These are phyloP conservation scores for Ariopsis seemanni DNA, from an alignment of 2,113 vertebrate genomes.

Conservation along the genomic window DNA sequence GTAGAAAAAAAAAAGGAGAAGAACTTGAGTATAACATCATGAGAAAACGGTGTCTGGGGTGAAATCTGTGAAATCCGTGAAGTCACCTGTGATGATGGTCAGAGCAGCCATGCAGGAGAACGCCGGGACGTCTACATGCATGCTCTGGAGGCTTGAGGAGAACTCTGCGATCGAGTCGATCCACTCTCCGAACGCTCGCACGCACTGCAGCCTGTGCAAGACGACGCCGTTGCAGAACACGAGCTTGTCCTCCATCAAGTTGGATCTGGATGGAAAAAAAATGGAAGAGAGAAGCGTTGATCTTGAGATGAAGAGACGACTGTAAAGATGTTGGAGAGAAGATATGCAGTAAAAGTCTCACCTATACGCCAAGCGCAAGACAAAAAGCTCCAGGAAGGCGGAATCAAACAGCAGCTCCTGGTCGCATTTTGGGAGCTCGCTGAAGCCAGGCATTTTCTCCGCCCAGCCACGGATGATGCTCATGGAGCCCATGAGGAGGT, in stretches of 20 bases:
- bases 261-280: slow-evolving; percentile 78
- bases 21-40: background rate
- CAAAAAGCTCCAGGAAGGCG: slow-evolving; percentile 95
- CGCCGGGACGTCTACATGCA: slow-evolving; percentile 92
- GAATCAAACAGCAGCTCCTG: slow-evolving; percentile 97
- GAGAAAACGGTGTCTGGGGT: background rate
- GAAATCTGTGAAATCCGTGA: background rate
- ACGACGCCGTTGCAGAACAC: slow-evolving; percentile 96
- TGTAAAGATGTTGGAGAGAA: background rate
- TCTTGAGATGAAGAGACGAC: background rate
- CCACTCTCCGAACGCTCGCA: slow-evolving; percentile 98
- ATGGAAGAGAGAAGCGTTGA: background rate
- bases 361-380: slow-evolving; percentile 92
- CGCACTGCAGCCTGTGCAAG: slow-evolving; percentile 90
- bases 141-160: slow-evolving; percentile 90
- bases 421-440: slow-evolving; percentile 85
- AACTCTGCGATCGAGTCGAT: slow-evolving; percentile 96
- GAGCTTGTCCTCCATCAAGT: slow-evolving; percentile 89
- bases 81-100: slow-evolving; percentile 93
- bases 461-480: slow-evolving; percentile 95
- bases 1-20: slow-evolving; percentile 40
- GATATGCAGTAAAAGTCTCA: slow-evolving; percentile 51
- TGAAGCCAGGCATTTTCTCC: slow-evolving; percentile 90
- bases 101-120: slow-evolving; percentile 95
- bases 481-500: slow-evolving; percentile 93